Conservation (phyloP, 2,888 invertebrate species). For the Parelbella ahira region DNA sequence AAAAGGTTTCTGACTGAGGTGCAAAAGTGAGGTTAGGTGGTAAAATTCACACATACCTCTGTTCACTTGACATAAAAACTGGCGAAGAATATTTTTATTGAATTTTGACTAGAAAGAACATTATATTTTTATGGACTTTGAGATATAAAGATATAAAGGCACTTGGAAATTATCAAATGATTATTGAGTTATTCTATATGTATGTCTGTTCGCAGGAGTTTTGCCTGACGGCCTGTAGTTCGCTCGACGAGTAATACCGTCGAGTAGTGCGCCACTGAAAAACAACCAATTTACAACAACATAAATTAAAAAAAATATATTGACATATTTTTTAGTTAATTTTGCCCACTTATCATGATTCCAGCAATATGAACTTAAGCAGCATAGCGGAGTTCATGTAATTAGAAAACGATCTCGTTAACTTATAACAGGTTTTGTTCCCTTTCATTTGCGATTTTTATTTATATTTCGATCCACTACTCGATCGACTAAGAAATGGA, state of each 20-base stretch:
- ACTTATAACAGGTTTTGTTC: too few relatives aligned
- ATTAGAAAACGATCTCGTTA: too few relatives aligned
- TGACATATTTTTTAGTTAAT: too few relatives aligned
- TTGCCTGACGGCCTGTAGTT: conserved; percentile 87
- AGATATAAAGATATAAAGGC: conserved; percentile 45
- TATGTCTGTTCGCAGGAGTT: conserved; percentile 92
- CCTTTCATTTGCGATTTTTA: too few relatives aligned
- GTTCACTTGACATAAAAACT: conserved; percentile 6
- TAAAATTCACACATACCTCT: conserved; percentile 20
- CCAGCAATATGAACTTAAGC: too few relatives aligned
- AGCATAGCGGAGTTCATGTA: too few relatives aligned
- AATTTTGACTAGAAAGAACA: conserved; percentile 4
- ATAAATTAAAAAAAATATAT: conserved; percentile 29
- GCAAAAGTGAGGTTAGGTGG: conserved; percentile 18
- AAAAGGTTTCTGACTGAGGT: conserved; percentile 9
- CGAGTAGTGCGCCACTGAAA: conserved; percentile 88
- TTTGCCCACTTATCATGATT: too few relatives aligned
- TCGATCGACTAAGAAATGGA: too few relatives aligned
- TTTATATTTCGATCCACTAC: too few relatives aligned
- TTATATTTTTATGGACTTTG: conserved; percentile 5
- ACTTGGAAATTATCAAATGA: conserved; percentile 62
- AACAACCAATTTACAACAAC: conserved; percentile 52
- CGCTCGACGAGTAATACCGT: conserved; percentile 90
- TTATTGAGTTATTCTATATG: conserved; percentile 83
- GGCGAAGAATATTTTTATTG: background rate